Base-by-base conservation (phyloP, 1,140 invertebrate species). In the Potamilus streckersoni region DNA sequence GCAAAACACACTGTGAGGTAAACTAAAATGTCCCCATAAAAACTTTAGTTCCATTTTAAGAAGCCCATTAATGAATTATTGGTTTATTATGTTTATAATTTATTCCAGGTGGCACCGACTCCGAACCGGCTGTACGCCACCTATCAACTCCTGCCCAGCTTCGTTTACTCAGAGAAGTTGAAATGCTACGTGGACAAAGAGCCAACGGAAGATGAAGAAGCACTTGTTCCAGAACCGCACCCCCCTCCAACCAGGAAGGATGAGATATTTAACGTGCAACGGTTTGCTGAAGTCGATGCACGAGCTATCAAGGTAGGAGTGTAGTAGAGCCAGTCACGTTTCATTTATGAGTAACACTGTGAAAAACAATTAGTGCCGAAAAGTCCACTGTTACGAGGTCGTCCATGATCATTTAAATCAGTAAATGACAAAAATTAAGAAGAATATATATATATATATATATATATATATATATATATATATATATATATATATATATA, bases 101-200 rank as follows among this genome's bases (percentile, higher is more conserved):
- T 38, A 3, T 38, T 38, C 8, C 8, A 38, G 38, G 38, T 77
- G 75, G 69, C 60, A 16, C 55, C 60, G 17, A 49, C 63, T 8
- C 71, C 70, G 0, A 79, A 77, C 19, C 75, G 75, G 20, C 74
- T 83, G 61, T 56, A 81, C 19, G 72, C 82, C 23, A 83, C 82
- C 12, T 83, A 81, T 68, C 73, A 74, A 49, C 68, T 83, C 12
- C 67, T 78, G 38, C 73, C 78, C 14, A 55, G 31, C n/a, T 81
- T 79, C 71, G 64, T 63, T 16, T 81, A 69, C 57, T 69, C 72
- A 56, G 68, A 79, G 60, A 61, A 64, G 27, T 75, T 81, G 38
- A 61, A 71, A 19, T 71, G 79, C 59, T 83, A 74, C 65, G 80
- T 79, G 59, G 80, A 83, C 64, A 73, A 79, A 15, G 57, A 81